Evolutionary conservation across 2,888 invertebrate species (phyloP), one percentile per base, ranked within the genome.

Genomic region (Muscina levida): DNA sequence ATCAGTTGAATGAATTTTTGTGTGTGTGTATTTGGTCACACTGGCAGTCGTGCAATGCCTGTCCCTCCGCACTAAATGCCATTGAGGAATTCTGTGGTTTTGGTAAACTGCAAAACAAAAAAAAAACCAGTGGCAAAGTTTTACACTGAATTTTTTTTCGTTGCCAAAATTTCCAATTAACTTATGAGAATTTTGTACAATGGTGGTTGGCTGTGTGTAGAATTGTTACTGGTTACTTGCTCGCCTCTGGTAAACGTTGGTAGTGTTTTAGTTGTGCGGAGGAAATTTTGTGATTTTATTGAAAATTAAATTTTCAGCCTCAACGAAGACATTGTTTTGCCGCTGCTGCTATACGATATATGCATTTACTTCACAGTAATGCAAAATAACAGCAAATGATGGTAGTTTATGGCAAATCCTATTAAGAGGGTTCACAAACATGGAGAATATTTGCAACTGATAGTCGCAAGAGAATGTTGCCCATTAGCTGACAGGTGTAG

Each of bases 101-200:
- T 42, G 66, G 42, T 44, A 76, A 70, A 48, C 65, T 42, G 39
- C 39, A 19, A 22, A 42, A 65, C 22, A 44, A 42, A 15, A 44
- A 67, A 62, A n/a, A n/a, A n/a, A n/a, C n/a, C n/a, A n/a, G n/a
- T n/a, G n/a, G n/a, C n/a, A 68, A 57, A 62, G 42, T 67, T 74
- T 67, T 72, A 19, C 1, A 8, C 0, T 13, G n/a, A 19, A 19
- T 39, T 74, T 72, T 72, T 59, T 67, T 62, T 68, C 22, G 53
- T 15, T 72, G 53, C 59, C 56, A 65, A 77, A 72, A 68, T 77
- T 81, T 74, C 81, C 81, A 77, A 81, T 81, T 77, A 81, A 81
- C 77, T 77, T 81, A 74, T 74, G 67, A 77, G 59, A 74, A 71
- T 62, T 76, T 31, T 72, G 53, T n/a, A n/a, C n/a, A n/a, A n/a